Evolutionary conservation across 2,113 vertebrate genomes (phyloP).

Genomic region (Caloenas nicobarica): DNA sequence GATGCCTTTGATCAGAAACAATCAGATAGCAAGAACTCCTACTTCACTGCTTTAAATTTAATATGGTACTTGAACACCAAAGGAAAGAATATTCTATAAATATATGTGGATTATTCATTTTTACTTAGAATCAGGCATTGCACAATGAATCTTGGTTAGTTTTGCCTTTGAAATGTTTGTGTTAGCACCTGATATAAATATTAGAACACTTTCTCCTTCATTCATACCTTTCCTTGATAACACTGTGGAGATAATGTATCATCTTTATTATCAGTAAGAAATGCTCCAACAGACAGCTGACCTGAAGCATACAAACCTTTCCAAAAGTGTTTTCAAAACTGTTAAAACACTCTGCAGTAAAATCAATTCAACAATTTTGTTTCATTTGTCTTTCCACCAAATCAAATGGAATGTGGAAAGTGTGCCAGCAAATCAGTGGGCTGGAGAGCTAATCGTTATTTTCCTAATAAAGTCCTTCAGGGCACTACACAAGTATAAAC

Average conservation of each 20-base stretch:
- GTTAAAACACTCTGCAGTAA: background rate
- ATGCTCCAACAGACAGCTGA: background rate
- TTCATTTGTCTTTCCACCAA: constrained; percentile 10
- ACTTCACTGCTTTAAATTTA: background rate
- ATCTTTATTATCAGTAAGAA: background rate
- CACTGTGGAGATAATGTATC: background rate
- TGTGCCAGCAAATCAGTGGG: background rate
- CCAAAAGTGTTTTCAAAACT: background rate
- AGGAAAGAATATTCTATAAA: constrained; percentile 16
- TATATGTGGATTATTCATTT: background rate
- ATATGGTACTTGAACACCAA: background rate
- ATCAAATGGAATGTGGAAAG: background rate
- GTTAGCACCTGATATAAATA: background rate
- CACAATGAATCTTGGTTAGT: background rate
- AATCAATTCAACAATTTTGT: background rate
- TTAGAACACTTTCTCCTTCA: background rate
- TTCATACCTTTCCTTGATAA: background rate
- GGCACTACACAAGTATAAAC: background rate
- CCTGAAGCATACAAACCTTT: background rate
- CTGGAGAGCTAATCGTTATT: background rate
- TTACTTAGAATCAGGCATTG: background rate
- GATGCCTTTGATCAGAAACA: background rate
- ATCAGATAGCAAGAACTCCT: constrained; percentile 9
- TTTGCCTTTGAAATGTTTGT: background rate
- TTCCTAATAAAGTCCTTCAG: constrained; percentile 16